Conservation (phyloP, 2,113 vertebrate species). For the Chiloscyllium plagiosum region DNA sequence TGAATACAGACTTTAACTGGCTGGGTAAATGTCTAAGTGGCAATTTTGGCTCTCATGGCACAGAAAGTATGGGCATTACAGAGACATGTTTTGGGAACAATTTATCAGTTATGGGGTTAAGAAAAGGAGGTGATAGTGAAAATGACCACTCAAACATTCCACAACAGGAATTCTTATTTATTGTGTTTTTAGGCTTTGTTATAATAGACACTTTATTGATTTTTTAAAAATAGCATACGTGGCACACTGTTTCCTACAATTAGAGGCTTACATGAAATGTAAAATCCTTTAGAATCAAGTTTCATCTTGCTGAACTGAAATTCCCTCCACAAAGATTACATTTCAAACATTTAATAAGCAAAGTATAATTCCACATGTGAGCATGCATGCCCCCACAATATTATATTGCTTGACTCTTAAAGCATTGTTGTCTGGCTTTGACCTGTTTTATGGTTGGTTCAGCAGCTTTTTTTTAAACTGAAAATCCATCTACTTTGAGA, state of each 20-base stretch:
- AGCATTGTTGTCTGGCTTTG: constrained; percentile 26
- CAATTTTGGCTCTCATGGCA: not conserved
- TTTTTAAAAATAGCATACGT: constrained; percentile 10
- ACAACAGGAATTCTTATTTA: not conserved
- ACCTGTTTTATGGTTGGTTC: constrained; percentile 25
- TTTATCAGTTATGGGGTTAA: not conserved
- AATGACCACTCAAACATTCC: not conserved
- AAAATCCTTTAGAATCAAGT: constrained; percentile 3
- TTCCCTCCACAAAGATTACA: constrained; percentile 33
- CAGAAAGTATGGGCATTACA: not conserved
- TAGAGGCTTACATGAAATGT: constrained; percentile 24
- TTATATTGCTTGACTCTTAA: constrained; percentile 28
- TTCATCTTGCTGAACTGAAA: constrained; percentile 34
- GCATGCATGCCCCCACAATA: constrained; percentile 19
- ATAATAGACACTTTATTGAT: not conserved
- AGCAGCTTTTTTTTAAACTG: constrained; percentile 1
- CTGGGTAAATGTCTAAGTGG: not conserved
- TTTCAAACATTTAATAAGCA: constrained; percentile 36
- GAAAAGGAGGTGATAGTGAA: not conserved
- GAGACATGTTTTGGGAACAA: not conserved
- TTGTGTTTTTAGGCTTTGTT: not conserved
- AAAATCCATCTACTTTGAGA: constrained; percentile 25
- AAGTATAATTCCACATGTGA: constrained; percentile 37
- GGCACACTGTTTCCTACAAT: not conserved
- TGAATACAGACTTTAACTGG: not conserved